Conservation (phyloP, 2,797 vertebrate genomes). For the Sebastes diploproa region DNA sequence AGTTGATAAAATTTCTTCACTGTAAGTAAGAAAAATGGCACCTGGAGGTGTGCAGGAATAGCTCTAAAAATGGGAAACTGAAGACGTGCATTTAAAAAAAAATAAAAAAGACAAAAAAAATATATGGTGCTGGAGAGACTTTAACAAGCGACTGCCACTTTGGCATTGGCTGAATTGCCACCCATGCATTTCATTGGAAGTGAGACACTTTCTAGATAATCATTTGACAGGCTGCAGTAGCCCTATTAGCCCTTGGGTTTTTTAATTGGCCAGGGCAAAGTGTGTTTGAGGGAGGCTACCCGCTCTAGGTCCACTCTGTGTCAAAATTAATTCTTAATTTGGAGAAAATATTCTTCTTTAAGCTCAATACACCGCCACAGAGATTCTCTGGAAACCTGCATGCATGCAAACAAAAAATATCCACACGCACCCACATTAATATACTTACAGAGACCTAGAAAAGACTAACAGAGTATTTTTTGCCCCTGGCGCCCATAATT, state of each 20-base stretch:
- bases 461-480: slow-evolving; percentile 51
- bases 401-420: not conserved
- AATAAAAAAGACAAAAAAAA: not conserved
- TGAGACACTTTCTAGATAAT: slow-evolving; percentile 44
- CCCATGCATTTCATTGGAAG: slow-evolving; percentile 34
- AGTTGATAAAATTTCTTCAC: slow-evolving; percentile 14
- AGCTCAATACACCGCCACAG: not conserved
- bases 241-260: slow-evolving; percentile 43
- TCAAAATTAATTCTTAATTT: slow-evolving; percentile 39
- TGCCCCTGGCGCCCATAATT: slow-evolving; percentile 74
- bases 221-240: slow-evolving; percentile 47
- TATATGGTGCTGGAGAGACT: slow-evolving; percentile 4
- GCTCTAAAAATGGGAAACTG: slow-evolving; percentile 7
- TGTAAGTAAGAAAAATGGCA: slow-evolving; percentile 20
- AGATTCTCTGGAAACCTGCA: not conserved
- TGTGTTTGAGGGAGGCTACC: not conserved
- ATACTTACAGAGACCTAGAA: slow-evolving; percentile 53
- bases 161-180: slow-evolving; percentile 30
- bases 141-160: slow-evolving; percentile 41
- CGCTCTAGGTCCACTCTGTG: slow-evolving; percentile 1
- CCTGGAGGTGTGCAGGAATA: not conserved
- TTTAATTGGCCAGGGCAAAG: slow-evolving; percentile 62
- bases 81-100: not conserved
- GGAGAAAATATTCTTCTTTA: slow-evolving; percentile 20
- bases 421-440: slow-evolving; percentile 22